phyloP scores from a whole-genome alignment of 2,113 vertebrate species.

The Rhineura floridana region DNA sequence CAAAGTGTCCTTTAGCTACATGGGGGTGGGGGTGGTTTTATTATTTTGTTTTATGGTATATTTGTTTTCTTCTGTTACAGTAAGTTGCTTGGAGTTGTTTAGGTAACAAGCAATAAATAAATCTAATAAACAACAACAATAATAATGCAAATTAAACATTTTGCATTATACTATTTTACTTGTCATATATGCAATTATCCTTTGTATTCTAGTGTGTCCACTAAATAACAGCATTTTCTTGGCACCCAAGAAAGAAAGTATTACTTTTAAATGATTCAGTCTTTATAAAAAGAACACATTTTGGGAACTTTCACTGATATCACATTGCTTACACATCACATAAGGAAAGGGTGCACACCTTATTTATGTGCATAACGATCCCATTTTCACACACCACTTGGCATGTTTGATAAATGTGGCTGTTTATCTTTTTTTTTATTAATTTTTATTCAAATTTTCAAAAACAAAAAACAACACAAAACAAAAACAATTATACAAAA shows the following conservation, averaged over 20 bases:
- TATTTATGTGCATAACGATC: neutral
- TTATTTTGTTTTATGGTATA: no score
- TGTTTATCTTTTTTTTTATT: no score
- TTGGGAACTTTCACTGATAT: conserved; percentile 1
- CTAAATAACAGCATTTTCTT: conserved; percentile 43
- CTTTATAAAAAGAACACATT: neutral
- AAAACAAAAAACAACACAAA: no score
- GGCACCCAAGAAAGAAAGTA: conserved; percentile 19
- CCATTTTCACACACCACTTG: neutral
- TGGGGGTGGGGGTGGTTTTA: no score
- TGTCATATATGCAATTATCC: conserved; percentile 31
- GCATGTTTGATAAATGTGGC: no score
- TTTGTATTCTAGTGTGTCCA: conserved; percentile 27
- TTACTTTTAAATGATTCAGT: conserved; percentile 17
- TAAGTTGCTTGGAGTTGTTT: no score
- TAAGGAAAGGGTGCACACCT: conserved; percentile 5
- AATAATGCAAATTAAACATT: conserved; percentile 28
- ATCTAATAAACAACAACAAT: no score
- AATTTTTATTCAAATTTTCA: no score
- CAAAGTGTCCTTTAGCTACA: no score
- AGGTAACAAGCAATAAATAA: no score
- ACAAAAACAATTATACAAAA: no score
- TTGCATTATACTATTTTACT: conserved; percentile 20
- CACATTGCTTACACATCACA: neutral
- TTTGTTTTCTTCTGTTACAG: no score